Base-by-base conservation (phyloP, 2,888 invertebrate species). In the Drosophila picticornis region DNA sequence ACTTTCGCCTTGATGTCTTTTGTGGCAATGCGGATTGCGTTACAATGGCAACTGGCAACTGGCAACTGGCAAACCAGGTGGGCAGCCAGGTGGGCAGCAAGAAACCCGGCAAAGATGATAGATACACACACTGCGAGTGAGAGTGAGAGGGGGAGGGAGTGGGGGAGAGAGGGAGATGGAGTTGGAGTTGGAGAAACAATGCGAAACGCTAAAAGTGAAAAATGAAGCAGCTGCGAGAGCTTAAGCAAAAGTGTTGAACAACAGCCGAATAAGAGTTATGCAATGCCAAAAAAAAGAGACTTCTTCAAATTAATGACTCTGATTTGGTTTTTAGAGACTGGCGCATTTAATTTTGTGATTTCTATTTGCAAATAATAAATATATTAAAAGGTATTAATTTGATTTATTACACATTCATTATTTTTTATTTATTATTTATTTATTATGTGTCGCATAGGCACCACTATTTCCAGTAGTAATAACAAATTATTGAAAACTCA, bases 1-100 rank as follows among this genome's bases (percentile, higher is more conserved):
- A 84, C 84, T 89, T 84, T 84, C 90, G 90, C 88, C 84, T 72
- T 48, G 70, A 66, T 64, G 71, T 59, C 76, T 67, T 57, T 61
- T 58, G 61, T 48, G 72, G 64, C 58, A 52, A 62, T 46, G 60
- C 38, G 56, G 62, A 65, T 70, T 77, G 70, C 70, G 34, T 66
- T 80, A 70, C 76, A 75, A 55, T 75, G 50, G 75, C 67, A 63
- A 74, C 65, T 46, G 50, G 64, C 5, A 32, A 43, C 31, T 71
- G 50, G 75, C 67, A 62, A 74, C 65, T 46, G 50, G 64, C 4
- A 34, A 43, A 48, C 61, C 74, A 73, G 72, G 59, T 65, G 59
- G 73, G 51, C 65, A 38, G 43, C 50, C 65, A 65, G 65, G 68
- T 56, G 51, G 51, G 52, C 77, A 61, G 48, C 57, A 40, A 29